phyloP scores from a whole-genome alignment of 37 sponge, comb jelly and placozoan species.

The Axinella damicornis region DNA sequence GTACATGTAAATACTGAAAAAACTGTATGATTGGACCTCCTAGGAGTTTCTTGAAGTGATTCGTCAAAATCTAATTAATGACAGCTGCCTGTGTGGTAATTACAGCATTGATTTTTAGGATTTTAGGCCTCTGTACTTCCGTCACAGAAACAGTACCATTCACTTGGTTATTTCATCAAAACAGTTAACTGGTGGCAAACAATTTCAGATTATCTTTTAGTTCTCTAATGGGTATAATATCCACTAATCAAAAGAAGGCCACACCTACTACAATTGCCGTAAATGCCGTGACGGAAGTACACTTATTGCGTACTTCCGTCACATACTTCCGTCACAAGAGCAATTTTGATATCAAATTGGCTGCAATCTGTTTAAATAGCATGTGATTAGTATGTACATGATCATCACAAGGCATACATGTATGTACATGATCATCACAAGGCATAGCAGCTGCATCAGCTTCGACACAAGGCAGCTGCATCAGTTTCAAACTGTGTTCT shows the following conservation, averaged over 20 bases:
- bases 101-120: slow-evolving; percentile 3
- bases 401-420: too few species aligned
- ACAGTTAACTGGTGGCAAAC: background rate
- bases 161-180: slow-evolving; percentile 8
- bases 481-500: too few species aligned
- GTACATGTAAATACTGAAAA: slow-evolving; percentile 3
- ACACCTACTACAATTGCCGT: slow-evolving; percentile 24
- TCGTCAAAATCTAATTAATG: slow-evolving; percentile 11
- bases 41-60: slow-evolving; percentile 18
- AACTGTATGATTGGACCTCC: slow-evolving; percentile 21
- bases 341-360: too few species aligned
- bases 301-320: slow-evolving; percentile 10
- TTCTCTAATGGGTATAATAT: slow-evolving; percentile 11
- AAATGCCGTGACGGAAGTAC: slow-evolving; percentile 27
- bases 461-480: too few species aligned
- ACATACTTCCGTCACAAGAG: slow-evolving; percentile 12
- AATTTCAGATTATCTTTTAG: slow-evolving; percentile 13
- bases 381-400: too few species aligned
- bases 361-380: too few species aligned
- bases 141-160: slow-evolving; percentile 15
- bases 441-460: too few species aligned
- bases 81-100: slow-evolving; percentile 7
- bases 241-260: slow-evolving; percentile 2
- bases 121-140: slow-evolving; percentile 12
- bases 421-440: too few species aligned